Percentiles rank a stretch among this genome's conserved stretches.
Evolutionary conservation across 2,888 invertebrate species (phyloP).

Genomic region (Spialia ferax): DNA sequence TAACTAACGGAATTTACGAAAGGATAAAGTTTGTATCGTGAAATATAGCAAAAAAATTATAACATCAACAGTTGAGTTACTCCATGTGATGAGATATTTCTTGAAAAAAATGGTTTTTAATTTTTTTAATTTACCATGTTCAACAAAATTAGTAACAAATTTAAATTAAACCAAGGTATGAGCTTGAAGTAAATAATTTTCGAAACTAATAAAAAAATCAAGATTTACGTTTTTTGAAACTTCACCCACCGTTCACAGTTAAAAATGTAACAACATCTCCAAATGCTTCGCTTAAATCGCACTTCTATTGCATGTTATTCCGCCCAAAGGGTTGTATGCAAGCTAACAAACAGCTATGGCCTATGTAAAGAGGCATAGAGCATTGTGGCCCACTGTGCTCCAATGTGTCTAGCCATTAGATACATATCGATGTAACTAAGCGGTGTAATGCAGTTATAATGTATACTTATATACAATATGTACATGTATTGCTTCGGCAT

Average conservation of each 20-base stretch:
- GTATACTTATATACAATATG: no score
- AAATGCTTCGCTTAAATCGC: not conserved
- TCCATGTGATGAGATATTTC: no score
- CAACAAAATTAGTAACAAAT: not conserved
- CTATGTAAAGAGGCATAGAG: not conserved
- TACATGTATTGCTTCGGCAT: slow-evolving; percentile 31
- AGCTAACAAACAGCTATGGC: slow-evolving; percentile 1
- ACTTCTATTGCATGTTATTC: not conserved
- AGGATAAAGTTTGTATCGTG: no score
- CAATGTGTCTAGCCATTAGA: slow-evolving; percentile 40
- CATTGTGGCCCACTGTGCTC: not conserved
- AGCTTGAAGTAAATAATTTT: not conserved
- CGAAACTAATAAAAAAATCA: not conserved
- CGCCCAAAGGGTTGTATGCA: not conserved
- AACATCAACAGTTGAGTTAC: no score
- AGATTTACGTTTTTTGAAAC: not conserved
- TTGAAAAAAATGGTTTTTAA: no score
- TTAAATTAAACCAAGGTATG: not conserved
- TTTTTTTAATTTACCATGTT: no score
- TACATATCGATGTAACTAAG: slow-evolving; percentile 49
- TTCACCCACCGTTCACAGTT: slow-evolving; percentile 3
- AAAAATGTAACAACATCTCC: not conserved
- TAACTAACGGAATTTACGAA: not conserved
- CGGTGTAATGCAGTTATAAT: slow-evolving; percentile 23
- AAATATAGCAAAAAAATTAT: no score